Evolutionary conservation across 2,888 invertebrate genomes (phyloP), one percentile per base, ranked within the genome.

Genomic region (Diadegma fenestrale): DNA sequence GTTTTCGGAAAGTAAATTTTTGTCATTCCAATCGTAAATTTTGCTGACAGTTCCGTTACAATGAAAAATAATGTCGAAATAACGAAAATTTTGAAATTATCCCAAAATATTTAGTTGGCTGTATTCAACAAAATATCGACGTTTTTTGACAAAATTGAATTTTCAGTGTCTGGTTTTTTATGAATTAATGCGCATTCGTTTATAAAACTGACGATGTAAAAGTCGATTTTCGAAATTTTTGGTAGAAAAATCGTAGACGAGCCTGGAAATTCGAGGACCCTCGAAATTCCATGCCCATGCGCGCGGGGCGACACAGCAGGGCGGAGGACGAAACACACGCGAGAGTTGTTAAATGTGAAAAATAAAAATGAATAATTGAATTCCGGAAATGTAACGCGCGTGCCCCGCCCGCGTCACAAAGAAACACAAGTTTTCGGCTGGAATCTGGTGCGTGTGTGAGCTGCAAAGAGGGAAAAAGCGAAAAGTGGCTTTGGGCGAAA

Each of bases 401-500:
- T 58, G 2, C 8, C 73, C 64, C 61, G 26, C 41, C 43, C 64
- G 2, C 8, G 72, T 33, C 75, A 51, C 71, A 80, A 58, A 69
- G 82, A 19, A 71, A 64, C 58, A 76, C 79, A 66, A 82, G 82
- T 85, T 82, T 82, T 85, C 76, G 51, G 30, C 63, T 51, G 76
- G 64, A 66, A 66, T 43, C 71, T 58, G 58, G 8, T 37, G 37
- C 10, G 37, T 37, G 1, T 26, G 71, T 51, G 75, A 45, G 37
- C 58, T 45, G 48, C 33, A 61, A 48, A 58, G 69, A 43, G 68
- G 43, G 61, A 58, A 61, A 33, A 19, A 51, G 63, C 4, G 64
- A 75, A 69, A 22, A 30, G 64, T 69, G 72, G 72, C 45, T 58
- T 54, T 66, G 82, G 80, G 84, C 82, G 84, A 89, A 91, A 91